Evolutionary conservation across 37 sponge, comb jelly and placozoan species (phyloP).

Genomic region (Hexactinellida sp.): DNA sequence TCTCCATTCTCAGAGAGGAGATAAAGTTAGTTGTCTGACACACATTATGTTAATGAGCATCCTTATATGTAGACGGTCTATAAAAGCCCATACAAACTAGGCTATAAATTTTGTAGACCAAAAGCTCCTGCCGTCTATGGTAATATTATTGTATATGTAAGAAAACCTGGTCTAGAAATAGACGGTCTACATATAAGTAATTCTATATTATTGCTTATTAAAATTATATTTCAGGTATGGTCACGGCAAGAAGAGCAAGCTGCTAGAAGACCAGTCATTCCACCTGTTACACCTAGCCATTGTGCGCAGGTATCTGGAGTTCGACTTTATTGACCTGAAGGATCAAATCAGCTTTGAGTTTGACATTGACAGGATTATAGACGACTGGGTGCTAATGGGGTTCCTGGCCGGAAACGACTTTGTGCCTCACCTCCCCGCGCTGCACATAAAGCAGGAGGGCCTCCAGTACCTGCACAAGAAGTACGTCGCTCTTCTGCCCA

Average conservation of each 20-base stretch:
- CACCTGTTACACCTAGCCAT: constrained; percentile 92
- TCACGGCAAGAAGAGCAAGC: constrained; percentile 23
- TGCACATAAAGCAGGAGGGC: constrained; percentile 77
- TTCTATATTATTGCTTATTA: too few species aligned
- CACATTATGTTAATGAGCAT: not conserved
- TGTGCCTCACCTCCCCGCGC: constrained; percentile 83
- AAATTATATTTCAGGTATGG: not conserved
- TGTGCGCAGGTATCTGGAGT: constrained; percentile 81
- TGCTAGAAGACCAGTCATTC: constrained; percentile 68
- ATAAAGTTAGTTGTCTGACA: constrained; percentile 50
- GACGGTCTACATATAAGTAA: too few species aligned
- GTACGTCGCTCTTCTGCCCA: constrained; percentile 57
- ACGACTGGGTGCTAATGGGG: constrained; percentile 92
- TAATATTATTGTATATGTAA: too few species aligned
- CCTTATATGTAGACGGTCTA: too few species aligned
- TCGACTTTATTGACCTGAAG: constrained; percentile 61
- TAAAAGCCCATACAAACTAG: not conserved
- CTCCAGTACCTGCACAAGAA: constrained; percentile 52
- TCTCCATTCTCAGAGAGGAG: constrained; percentile 90
- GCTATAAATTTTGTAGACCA: too few species aligned
- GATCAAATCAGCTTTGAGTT: constrained; percentile 51
- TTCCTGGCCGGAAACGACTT: constrained; percentile 98
- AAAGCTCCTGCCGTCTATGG: too few species aligned
- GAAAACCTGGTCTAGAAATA: too few species aligned
- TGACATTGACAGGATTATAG: constrained; percentile 82